These are phyloP conservation scores for Carassius gibelio DNA, from an alignment of 2,113 vertebrate genomes.

Conservation along the genomic window DNA sequence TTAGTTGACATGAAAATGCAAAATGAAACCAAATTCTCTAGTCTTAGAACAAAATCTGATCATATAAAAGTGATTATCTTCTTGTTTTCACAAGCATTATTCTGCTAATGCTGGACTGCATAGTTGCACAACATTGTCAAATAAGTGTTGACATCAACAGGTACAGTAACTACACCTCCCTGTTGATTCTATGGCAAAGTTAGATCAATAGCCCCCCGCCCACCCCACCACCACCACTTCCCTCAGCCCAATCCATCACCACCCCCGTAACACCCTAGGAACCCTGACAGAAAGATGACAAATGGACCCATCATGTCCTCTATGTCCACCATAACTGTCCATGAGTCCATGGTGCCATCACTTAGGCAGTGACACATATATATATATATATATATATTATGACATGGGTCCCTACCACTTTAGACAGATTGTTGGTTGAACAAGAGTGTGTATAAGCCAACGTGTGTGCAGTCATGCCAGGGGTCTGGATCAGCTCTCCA, in stretches of 20 bases:
- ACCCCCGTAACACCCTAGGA: constrained; percentile 27
- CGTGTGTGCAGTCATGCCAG: constrained; percentile 5
- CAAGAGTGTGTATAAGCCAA: constrained; percentile 6
- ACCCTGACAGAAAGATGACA: constrained; percentile 54
- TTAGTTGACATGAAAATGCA: too few species aligned
- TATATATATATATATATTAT: constrained; percentile 45
- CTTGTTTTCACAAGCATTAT: neutral
- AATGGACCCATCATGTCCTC: constrained; percentile 53
- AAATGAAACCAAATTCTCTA: neutral
- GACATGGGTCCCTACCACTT: constrained; percentile 43
- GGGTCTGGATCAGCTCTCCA: constrained; percentile 36
- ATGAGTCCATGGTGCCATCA: constrained; percentile 37
- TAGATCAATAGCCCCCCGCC: constrained; percentile 24
- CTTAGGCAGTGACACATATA: constrained; percentile 46
- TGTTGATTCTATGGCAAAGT: constrained; percentile 21
- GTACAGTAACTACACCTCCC: constrained; percentile 19
- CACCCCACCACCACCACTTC: neutral
- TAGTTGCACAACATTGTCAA: neutral
- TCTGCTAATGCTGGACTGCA: neutral
- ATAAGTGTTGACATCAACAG: constrained; percentile 26
- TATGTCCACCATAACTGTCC: constrained; percentile 39
- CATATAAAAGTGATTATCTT: neutral
- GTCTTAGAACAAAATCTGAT: neutral
- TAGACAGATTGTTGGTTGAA: neutral
- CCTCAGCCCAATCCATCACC: constrained; percentile 9